Evolutionary conservation across 2,113 vertebrate species (phyloP).

Genomic region (Xenopus laevis): DNA sequence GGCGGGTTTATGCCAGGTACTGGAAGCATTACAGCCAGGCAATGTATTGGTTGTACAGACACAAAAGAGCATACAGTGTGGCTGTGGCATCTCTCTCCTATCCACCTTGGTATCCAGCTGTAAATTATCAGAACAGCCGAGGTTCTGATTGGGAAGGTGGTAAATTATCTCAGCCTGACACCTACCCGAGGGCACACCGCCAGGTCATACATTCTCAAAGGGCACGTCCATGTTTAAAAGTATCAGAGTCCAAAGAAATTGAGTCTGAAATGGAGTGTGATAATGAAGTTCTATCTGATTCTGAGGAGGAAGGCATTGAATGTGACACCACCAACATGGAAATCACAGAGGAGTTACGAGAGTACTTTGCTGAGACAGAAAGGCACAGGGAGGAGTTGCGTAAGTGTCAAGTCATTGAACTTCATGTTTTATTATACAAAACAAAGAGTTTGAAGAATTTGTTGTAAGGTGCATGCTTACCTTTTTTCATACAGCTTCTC

Average conservation of each 20-base stretch:
- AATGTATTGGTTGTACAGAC: conserved; percentile 81
- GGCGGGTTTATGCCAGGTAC: conserved; percentile 73
- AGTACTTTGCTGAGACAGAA: conserved; percentile 89
- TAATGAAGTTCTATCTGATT: conserved; percentile 51
- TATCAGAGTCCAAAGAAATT: conserved; percentile 1
- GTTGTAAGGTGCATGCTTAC: too few relatives aligned
- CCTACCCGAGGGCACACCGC: not conserved
- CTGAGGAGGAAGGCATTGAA: conserved; percentile 65
- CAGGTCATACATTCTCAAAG: fast-evolving
- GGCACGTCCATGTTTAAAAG: not conserved
- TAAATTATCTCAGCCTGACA: conserved; percentile 13
- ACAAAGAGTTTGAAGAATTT: too few relatives aligned
- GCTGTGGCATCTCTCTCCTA: conserved; percentile 65
- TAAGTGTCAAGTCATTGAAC: conserved; percentile 60
- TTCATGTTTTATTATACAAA: too few relatives aligned
- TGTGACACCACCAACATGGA: conserved; percentile 91
- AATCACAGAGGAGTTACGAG: conserved; percentile 89
- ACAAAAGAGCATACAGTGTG: conserved; percentile 76
- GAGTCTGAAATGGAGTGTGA: not conserved
- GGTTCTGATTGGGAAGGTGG: conserved; percentile 55
- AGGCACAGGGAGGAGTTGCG: conserved; percentile 81
- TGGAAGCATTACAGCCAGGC: conserved; percentile 88
- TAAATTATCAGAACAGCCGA: conserved; percentile 27
- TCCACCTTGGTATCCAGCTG: conserved; percentile 25
- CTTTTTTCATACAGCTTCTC: too few relatives aligned